phyloP scores from a whole-genome alignment of 1,140 invertebrate genomes.

The Drosophila arizonae region DNA sequence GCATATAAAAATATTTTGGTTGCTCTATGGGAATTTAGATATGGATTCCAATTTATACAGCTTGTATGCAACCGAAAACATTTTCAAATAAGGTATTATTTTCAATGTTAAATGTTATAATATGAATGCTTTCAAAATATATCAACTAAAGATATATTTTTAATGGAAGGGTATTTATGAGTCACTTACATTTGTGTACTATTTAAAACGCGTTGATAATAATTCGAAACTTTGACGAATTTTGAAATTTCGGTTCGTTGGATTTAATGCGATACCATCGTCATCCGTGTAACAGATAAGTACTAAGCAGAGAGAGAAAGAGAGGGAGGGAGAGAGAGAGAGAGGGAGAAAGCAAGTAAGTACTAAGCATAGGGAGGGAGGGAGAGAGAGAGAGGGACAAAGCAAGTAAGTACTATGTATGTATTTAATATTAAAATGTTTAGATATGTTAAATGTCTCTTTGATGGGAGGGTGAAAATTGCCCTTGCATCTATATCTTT shows the following conservation, averaged over 20 bases:
- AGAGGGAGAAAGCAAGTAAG: neutral
- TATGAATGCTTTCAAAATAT: no score
- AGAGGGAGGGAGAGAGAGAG: slow-evolving; percentile 1
- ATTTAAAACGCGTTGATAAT: slow-evolving; percentile 66
- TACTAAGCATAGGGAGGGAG: neutral
- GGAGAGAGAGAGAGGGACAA: slow-evolving; percentile 1
- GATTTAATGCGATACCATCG: slow-evolving; percentile 61
- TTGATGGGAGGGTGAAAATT: neutral
- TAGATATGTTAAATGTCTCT: slow-evolving; percentile 36
- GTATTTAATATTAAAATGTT: slow-evolving; percentile 46
- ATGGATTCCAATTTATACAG: no score
- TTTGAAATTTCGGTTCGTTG: slow-evolving; percentile 62
- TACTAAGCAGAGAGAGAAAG: neutral
- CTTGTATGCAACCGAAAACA: no score
- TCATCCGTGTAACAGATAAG: neutral
- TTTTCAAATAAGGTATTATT: no score
- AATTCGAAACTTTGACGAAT: slow-evolving; percentile 54
- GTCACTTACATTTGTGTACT: slow-evolving; percentile 1
- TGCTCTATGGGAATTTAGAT: no score
- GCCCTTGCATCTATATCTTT: slow-evolving; percentile 11
- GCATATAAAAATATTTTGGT: no score
- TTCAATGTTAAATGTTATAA: no score
- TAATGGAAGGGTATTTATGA: neutral
- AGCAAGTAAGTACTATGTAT: neutral
- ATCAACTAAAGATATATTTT: no score